Conservation (phyloP, 2,888 invertebrate genomes). For the Drosophila niveifrons region DNA sequence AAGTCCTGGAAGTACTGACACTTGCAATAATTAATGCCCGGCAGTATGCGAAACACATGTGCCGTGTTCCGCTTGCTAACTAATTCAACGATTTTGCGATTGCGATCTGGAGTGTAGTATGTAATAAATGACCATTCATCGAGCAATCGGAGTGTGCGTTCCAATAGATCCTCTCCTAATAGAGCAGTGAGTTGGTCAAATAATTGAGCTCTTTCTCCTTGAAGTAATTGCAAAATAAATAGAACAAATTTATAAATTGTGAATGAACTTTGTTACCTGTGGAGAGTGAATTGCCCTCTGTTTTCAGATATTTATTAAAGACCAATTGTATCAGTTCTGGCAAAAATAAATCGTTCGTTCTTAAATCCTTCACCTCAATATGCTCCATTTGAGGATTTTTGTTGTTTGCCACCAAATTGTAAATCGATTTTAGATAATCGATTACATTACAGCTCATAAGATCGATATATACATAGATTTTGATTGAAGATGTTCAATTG, state of each 20-base stretch:
- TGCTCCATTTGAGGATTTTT: slow-evolving; percentile 39
- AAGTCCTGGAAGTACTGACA: slow-evolving; percentile 88
- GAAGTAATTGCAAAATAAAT: not conserved
- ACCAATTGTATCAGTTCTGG: slow-evolving; percentile 42
- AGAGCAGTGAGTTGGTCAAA: slow-evolving; percentile 87
- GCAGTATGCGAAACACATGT: slow-evolving; percentile 88
- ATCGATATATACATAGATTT: slow-evolving; percentile 8
- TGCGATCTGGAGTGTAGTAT: slow-evolving; percentile 83
- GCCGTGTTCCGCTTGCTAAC: slow-evolving; percentile 83
- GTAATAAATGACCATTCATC: slow-evolving; percentile 87
- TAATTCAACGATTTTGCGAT: slow-evolving; percentile 38
- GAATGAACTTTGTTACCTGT: slow-evolving; percentile 15
- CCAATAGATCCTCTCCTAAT: slow-evolving; percentile 87
- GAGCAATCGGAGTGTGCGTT: slow-evolving; percentile 88
- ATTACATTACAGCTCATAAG: slow-evolving; percentile 7
- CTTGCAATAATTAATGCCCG: slow-evolving; percentile 89
- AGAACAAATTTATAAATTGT: not conserved
- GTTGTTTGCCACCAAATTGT: not conserved
- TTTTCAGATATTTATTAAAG: slow-evolving; percentile 43
- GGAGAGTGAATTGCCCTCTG: slow-evolving; percentile 7
- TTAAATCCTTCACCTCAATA: slow-evolving; percentile 20
- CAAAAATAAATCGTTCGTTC: slow-evolving; percentile 36
- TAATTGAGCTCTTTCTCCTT: slow-evolving; percentile 85
- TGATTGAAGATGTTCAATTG: no score
- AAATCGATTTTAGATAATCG: slow-evolving; percentile 8